Evolutionary conservation across 23 tunicate species (phyloP), one percentile per base, ranked within the genome.

Genomic region (Botrylloides violaceus): DNA sequence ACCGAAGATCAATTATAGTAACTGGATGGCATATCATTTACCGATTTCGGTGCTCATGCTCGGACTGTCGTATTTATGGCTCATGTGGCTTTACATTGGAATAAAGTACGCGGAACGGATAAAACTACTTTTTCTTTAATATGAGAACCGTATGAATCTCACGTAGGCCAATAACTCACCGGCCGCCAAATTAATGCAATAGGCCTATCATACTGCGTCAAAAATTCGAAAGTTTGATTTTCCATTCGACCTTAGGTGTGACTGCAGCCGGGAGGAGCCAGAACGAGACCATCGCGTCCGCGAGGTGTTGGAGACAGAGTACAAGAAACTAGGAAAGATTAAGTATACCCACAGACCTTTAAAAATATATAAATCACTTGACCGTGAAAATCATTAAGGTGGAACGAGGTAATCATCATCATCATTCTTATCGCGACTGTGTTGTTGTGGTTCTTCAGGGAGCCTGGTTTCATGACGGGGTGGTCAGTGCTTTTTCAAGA

Each of bases 21-120:
- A 55, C 4, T 83, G 90, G 90, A 36, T 83, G 9, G 90, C 73
- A 9, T 83, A 83, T 50, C 61, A 80, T 71, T 48, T 83, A 37
- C 90, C 90, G 12, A 38, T 55, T 6, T 65, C 82, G 0, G 5
- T 71, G 27, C n/a, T 72, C 19, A 4, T 71, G 32, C 65, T 83
- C 38, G 4, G 77, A 28, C 29, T 77, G 26, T 39, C 82, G 5
- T 83, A 83, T 49, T 20, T 77, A 29, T 83, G 90, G 90, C 62
- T 82, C 3, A 33, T 50, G 19, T 76, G 60, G 59, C 23, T 82
- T 19, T 82, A 24, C 59, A 12, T 82, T 18, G 81, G 71, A 25
- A 49, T 82, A 36, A 70, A 38, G 88, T 82, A 49, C 36, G 62
- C 43, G 24, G 25, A 49, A 15, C 4, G 9, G 20, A n/a, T n/a